Evolutionary conservation across 2,113 vertebrate genomes (phyloP).

Genomic region (Verasper variegatus): DNA sequence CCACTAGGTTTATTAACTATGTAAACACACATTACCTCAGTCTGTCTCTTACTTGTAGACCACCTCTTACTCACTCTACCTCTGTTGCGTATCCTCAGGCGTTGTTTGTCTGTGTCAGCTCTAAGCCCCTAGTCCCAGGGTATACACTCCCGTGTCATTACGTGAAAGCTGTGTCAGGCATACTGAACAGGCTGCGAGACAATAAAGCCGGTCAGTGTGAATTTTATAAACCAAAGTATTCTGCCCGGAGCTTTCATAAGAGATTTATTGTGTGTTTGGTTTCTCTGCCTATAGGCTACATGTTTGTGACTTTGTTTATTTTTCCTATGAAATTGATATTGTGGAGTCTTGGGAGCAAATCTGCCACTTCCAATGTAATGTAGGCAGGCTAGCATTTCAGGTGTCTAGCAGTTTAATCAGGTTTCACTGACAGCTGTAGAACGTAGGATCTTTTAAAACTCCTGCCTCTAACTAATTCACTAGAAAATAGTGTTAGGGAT

Average conservation of each 20-base stretch:
- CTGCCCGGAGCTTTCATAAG: slow-evolving; percentile 44
- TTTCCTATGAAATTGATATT: slow-evolving; percentile 62
- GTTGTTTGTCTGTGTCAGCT: slow-evolving; percentile 63
- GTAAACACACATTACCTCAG: slow-evolving; percentile 47
- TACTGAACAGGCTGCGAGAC: slow-evolving; percentile 75
- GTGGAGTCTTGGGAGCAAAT: slow-evolving; percentile 48
- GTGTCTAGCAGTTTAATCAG: slow-evolving; percentile 11
- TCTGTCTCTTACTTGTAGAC: slow-evolving; percentile 15
- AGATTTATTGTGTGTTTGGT: slow-evolving; percentile 32
- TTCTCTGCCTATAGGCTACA: neutral
- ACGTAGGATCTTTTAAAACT: neutral
- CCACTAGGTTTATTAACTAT: slow-evolving; percentile 36
- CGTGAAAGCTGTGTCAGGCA: slow-evolving; percentile 52
- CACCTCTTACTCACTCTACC: slow-evolving; percentile 39
- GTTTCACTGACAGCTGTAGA: slow-evolving; percentile 16
- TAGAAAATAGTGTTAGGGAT: neutral
- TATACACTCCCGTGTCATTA: slow-evolving; percentile 52
- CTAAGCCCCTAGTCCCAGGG: slow-evolving; percentile 61
- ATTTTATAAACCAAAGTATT: slow-evolving; percentile 64
- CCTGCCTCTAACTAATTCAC: neutral
- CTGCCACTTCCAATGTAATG: slow-evolving; percentile 44
- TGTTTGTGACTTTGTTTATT: slow-evolving; percentile 31
- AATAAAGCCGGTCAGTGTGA: slow-evolving; percentile 68
- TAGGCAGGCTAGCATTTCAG: slow-evolving; percentile 21
- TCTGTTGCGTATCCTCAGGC: slow-evolving; percentile 49